Base-by-base conservation (phyloP, 1,140 invertebrate species). In the Cataglyphis hispanica region DNA sequence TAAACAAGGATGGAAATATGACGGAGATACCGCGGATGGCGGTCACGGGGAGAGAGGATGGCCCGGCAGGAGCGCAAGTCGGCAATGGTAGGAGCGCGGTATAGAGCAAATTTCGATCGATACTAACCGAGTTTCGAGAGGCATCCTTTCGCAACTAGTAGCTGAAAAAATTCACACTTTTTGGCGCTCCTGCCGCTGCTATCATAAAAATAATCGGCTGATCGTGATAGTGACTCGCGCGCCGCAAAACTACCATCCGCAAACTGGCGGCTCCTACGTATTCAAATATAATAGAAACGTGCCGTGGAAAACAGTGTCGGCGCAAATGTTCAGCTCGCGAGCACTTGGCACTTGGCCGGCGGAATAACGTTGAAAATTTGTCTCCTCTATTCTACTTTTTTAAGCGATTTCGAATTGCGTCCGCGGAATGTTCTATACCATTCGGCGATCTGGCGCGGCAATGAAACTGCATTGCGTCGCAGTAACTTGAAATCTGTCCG, bases 1-100 rank as follows among this genome's bases (percentile, higher is more conserved):
- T 83, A 89, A 89, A 91, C 78, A 87, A 74, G 61, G 74, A 77
- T 87, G 81, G 88, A 91, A 89, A 89, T 91, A 89, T 90, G 85
- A 90, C 86, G 81, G 50, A 78, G 69, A 89, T 87, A 88, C 67
- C 37, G 19, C 64, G 75, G 72, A 78, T 74, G 31, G 72, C 40
- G 64, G 63, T 25, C 50, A 70, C 25, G 27, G 43, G n/a, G n/a
- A 7, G 4, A 19, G 70, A 74, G 78, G 27, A 43, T 56, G 40
- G 16, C 40, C 53, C 63, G 53, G 43, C 34, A 34, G 70, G 70
- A 88, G 63, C 43, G 84, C 84, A 80, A 80, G 83, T 85, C 53
- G 43, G 67, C 86, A 69, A 69, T 74, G 69, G 69, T 50, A 80
- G 70, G 63, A 72, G 50, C 25, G 27, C 25, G 27, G 11, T 80